A percentile compares a stretch with the other conserved stretches of the same genome.
Evolutionary conservation across 2,888 invertebrate genomes (phyloP).

Genomic region (Caenorhabditis sp.): DNA sequence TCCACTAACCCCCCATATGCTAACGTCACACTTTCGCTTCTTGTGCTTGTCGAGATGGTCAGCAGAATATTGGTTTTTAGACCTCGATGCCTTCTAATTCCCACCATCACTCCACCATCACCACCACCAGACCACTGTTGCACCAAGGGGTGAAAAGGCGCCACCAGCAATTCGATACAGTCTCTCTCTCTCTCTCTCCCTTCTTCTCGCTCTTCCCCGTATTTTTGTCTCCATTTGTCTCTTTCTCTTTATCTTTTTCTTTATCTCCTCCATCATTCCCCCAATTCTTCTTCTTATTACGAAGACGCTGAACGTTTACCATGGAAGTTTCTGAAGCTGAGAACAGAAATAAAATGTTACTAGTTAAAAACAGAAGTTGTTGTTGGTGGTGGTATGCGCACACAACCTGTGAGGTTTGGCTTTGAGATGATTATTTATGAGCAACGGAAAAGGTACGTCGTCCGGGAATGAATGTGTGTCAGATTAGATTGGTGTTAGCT

Average conservation of each 20-base stretch:
- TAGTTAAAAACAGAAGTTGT: slow-evolving; percentile 13
- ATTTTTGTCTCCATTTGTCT: background rate
- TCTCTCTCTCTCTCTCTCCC: slow-evolving; percentile 19
- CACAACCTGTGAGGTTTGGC: background rate
- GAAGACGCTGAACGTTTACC: slow-evolving; percentile 37
- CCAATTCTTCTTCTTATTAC: slow-evolving; percentile 13
- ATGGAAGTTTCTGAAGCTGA: slow-evolving; percentile 22
- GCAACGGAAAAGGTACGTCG: slow-evolving; percentile 8
- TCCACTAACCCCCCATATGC: background rate
- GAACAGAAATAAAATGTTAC: slow-evolving; percentile 51
- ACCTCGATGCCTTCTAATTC: slow-evolving; percentile 47
- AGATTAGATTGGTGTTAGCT: background rate
- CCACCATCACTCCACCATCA: slow-evolving; percentile 28
- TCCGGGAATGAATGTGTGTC: background rate
- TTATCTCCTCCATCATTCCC: background rate
- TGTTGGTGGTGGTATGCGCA: background rate
- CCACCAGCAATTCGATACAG: slow-evolving; percentile 41
- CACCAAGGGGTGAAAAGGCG: slow-evolving; percentile 51
- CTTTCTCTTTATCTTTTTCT: slow-evolving; percentile 3
- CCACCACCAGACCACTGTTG: slow-evolving; percentile 26
- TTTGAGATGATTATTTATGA: too few species aligned
- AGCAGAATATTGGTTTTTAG: too few species aligned
- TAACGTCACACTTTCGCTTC: slow-evolving; percentile 22
- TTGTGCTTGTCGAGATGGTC: too few species aligned
- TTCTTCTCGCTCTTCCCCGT: background rate